Evolutionary conservation across 2,797 vertebrate genomes (phyloP), one percentile per base, ranked within the genome.

Genomic region (Scyliorhinus canicula): DNA sequence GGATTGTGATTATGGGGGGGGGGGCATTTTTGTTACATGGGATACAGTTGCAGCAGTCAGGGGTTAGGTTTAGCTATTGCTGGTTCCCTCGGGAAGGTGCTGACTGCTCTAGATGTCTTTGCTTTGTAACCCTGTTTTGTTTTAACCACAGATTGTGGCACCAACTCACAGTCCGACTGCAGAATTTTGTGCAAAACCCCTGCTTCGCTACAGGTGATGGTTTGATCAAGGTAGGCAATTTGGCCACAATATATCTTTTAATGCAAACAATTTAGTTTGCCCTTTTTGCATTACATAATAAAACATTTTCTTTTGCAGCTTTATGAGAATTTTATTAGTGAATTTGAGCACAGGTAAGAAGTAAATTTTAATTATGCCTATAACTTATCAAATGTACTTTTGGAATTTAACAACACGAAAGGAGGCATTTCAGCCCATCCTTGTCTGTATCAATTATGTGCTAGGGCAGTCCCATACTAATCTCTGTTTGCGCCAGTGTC

Each of bases 341-440:
- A 99, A 95, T 99, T 99, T 95, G 99, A 99, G 96, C 99, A 99
- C 98, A 98, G 99, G 99, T 99, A 97, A 97, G 96, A n/a, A 71
- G 35, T 95, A 74, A 93, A 19, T 28, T 44, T 4, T 11, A 12
- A 60, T 95, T 26, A 12, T 40, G 12, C 44, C 14, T 79, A 47
- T 74, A 50, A 74, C 28, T n/a, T 40, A 95, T 82, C 14, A 55
- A 63, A 69, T 3, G 21, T 93, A 47, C 12, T 40, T 0, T 31
- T 35, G 14, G 12, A 88, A 55, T 12, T 28, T 35, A 35, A 35
- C 55, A 60, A 2, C 31, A 19, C 16, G 12, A 55, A 90, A 90
- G 35, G 26, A n/a, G 55, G 86, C 55, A 7, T 16, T 57, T 88
- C 50, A 52, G 26, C 28, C 85, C 84, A 86, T 50, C 44, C 8